Conservation (phyloP, 2,797 vertebrate species). For the Poecilia gillii region DNA sequence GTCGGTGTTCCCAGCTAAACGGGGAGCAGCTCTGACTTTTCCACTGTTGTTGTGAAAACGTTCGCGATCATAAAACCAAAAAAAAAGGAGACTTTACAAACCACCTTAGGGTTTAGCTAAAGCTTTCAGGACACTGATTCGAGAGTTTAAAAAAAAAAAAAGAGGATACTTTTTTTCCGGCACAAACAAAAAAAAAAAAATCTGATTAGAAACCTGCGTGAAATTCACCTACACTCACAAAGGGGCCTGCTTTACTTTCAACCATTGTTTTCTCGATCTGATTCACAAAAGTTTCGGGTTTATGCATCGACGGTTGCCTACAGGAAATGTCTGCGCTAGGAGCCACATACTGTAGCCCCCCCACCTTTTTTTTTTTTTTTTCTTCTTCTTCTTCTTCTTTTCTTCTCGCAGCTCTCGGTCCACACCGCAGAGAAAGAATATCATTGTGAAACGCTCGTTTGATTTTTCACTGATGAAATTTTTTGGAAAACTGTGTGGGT, state of each 20-base stretch:
- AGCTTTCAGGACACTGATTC: not conserved
- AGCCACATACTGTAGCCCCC: constrained; percentile 32
- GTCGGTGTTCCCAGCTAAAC: constrained; percentile 42
- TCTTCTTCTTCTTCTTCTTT: not conserved
- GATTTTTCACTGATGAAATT: constrained; percentile 69
- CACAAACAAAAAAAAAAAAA: not conserved
- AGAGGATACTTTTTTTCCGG: constrained; percentile 2
- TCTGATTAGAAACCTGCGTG: not conserved
- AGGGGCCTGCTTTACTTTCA: constrained; percentile 27
- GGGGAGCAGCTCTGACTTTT: constrained; percentile 40
- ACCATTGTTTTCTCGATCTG: constrained; percentile 49
- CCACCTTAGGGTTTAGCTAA: not conserved
- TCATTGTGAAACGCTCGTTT: constrained; percentile 60
- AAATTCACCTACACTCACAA: constrained; percentile 24
- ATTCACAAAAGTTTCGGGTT: constrained; percentile 62
- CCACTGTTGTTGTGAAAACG: constrained; percentile 36
- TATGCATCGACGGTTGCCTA: constrained; percentile 56
- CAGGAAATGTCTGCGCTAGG: constrained; percentile 70
- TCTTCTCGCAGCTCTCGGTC: constrained; percentile 36
- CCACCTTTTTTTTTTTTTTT: not conserved
- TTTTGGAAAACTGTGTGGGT: constrained; percentile 78
- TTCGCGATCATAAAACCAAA: not conserved
- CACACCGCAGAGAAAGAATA: constrained; percentile 38
- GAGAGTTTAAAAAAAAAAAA: not conserved
- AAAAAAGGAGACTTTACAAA: not conserved